Evolutionary conservation across 1,140 invertebrate species (phyloP), one percentile per base, ranked within the genome.

Genomic region (Danaus plexippus): DNA sequence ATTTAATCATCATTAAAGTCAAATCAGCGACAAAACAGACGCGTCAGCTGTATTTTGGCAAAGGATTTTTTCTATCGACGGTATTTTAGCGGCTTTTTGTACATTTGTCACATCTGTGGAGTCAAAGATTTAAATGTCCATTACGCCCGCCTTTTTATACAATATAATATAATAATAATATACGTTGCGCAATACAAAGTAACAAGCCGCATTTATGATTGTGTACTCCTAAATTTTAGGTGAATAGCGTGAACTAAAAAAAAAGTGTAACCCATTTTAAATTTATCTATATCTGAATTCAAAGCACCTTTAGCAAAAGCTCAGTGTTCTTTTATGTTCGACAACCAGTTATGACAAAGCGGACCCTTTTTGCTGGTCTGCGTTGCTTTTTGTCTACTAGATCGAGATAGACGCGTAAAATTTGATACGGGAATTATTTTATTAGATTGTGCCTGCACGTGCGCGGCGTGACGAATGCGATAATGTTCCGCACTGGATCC

Each of bases 381-480:
- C 60, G 56, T 53, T 42, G 63, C 57, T 73, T 77, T 82, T 87
- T 87, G 81, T 87, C 77, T 84, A 71, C 72, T 75, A 78, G 72
- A 85, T 85, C 84, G 69, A 76, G 84, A 84, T 87, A 85, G 74
- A 73, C 73, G 80, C 74, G 72, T 80, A 81, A 77, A 83, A 87
- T 87, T 87, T 74, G 81, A 87, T 84, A 87, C 83, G 81, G 83
- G 81, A 87, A 85, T 87, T 84, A 85, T 85, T 80, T 78, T 84
- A 87, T 85, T 85, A 82, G 80, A 83, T 82, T 79, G 68, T 73
- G 72, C 72, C 73, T 73, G 80, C 83, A 87, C 83, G 83, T 87
- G 83, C 80, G 74, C 75, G 67, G 77, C 80, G 74, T 87, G 80
- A 83, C 83, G 75, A 85, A 85, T 75, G 69, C 75, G 83, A 83